Evolutionary conservation across 1,140 invertebrate species (phyloP).

Genomic region (Notospermus geniculatus): DNA sequence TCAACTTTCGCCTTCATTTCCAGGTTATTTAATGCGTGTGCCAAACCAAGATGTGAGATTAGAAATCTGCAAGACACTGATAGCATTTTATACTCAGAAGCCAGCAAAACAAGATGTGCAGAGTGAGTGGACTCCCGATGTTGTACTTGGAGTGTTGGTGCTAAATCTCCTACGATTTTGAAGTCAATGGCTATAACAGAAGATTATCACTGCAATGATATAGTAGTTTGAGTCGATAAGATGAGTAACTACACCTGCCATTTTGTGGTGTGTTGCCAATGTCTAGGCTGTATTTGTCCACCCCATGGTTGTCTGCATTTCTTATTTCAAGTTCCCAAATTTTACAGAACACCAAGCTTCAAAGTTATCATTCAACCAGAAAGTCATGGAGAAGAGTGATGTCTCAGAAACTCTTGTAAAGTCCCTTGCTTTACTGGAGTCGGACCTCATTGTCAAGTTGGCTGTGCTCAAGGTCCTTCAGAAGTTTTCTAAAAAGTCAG

Average conservation of each 20-base stretch:
- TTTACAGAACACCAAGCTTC: conserved; percentile 45
- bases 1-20: background rate
- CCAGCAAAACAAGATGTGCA: conserved; percentile 36
- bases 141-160: no score
- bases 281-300: no score
- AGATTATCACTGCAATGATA: no score
- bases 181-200: no score
- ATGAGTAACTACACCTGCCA: no score
- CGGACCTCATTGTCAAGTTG: conserved; percentile 42
- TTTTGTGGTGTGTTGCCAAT: no score
- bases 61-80: conserved; percentile 46
- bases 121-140: conserved; percentile 31
- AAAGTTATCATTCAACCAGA: conserved; percentile 43
- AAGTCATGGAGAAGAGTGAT: conserved; percentile 51
- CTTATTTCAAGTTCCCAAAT: background rate
- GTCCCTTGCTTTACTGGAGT: conserved; percentile 52
- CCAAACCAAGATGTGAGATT: conserved; percentile 38
- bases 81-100: conserved; percentile 37
- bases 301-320: no score
- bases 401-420: conserved; percentile 54
- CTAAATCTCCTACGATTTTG: no score
- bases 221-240: no score
- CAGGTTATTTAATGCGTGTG: conserved; percentile 52
- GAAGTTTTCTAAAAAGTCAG: conserved; percentile 47
- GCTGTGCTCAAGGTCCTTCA: conserved; percentile 49